Conservation (phyloP, 1,140 invertebrate species). For the Homalodisca vitripennis region DNA sequence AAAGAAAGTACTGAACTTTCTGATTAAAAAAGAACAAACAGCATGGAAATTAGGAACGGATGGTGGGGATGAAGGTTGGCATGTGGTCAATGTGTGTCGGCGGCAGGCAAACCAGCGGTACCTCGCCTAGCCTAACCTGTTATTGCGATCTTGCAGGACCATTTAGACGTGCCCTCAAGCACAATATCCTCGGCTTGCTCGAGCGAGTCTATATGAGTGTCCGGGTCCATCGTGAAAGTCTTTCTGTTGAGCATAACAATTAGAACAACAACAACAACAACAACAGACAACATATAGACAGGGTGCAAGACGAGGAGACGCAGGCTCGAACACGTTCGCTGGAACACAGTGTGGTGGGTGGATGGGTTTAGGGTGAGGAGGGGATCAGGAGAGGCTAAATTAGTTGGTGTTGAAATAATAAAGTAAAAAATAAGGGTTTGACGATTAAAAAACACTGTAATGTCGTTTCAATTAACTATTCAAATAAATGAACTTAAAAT, state of each 20-base stretch:
- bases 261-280: conserved; percentile 47
- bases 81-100: too few species aligned
- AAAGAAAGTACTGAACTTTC: too few species aligned
- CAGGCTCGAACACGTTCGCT: conserved; percentile 4
- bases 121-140: conserved; percentile 75
- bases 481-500: too few species aligned
- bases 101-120: neutral
- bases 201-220: conserved; percentile 98
- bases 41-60: too few species aligned
- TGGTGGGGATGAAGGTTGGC: too few species aligned
- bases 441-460: neutral
- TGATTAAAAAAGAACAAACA: too few species aligned
- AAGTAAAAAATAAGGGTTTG: neutral
- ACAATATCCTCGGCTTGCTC: conserved; percentile 97
- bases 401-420: neutral
- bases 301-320: neutral
- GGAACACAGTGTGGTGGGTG: neutral
- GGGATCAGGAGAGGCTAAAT: neutral
- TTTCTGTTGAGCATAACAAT: conserved; percentile 61
- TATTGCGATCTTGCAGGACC: conserved; percentile 99
- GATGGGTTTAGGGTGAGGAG: neutral
- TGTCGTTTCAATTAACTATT: too few species aligned
- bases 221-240: conserved; percentile 96
- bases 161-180: conserved; percentile 99
- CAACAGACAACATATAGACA: conserved; percentile 35